Base-by-base conservation (phyloP, 2,113 vertebrate species). In the Morone saxatilis region DNA sequence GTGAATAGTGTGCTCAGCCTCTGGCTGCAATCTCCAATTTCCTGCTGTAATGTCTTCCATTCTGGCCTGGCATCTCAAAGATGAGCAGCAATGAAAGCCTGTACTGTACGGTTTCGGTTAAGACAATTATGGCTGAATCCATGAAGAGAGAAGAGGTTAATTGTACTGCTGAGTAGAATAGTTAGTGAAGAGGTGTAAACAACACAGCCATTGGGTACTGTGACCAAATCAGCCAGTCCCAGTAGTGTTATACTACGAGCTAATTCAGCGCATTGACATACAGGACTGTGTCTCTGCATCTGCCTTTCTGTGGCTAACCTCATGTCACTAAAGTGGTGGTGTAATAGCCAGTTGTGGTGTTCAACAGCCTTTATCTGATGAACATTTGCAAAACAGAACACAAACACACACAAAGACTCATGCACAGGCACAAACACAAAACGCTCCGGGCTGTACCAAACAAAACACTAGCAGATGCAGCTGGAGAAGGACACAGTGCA, bases 391-490 rank as follows among this genome's bases (percentile, higher is more conserved):
- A 78, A 89, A 85, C 80, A 86, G 77, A 90, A 76, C 31, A 60
- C 61, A 81, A 80, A 85, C 75, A 67, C 63, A 67, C 71, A 78
- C 48, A 88, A 25, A 66, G 48, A 77, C 60, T 63, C 54, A 79
- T 31, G 3, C 65, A 48, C 48, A 43, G 25, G 14, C 53, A 36
- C 57, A 68, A 78, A 89, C 71, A 87, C 65, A 86, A 80, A 88
- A 41, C 1, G 81, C 92, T 84, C 77, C 7, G 14, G 87, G 91
- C 84, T 76, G 76, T 84, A 85, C 76, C 69, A 91, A 87, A 86
- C 86, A 93, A 92, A 94, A 88, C 85, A 93, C 83, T 88, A 84
- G 84, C 92, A 94, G 91, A 92, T 92, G 91, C 81, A 86, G 83
- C 76, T 68, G 81, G 62, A 60, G 50, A 19, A 62, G 78, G 82